Evolutionary conservation across 2,113 vertebrate species (phyloP), one percentile per base, ranked within the genome.

Genomic region (Poicephalus gulielmi): DNA sequence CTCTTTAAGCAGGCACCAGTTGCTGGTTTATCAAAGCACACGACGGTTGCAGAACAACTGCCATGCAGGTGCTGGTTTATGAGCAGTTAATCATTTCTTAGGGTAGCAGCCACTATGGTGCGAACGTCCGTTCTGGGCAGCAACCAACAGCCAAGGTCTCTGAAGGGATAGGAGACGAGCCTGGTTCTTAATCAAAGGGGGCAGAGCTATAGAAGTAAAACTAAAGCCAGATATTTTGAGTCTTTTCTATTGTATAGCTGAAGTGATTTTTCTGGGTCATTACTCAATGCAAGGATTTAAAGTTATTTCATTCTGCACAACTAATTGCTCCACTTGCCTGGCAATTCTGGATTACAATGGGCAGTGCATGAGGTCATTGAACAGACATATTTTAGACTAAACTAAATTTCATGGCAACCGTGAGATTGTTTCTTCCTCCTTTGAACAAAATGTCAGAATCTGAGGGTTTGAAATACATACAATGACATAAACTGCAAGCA

Each of bases 261-360:
- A 95, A 96, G 92, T 94, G 94, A 87, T 96, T 96, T 96, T 96
- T 97, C 96, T 94, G 94, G 96, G 92, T 96, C 86, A 95, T 96
- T 92, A 93, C 83, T 93, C 88, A 74, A 10, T 43, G 50, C 4
- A 22, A 88, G 74, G 68, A 68, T 83, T 80, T 89, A 82, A 95
- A 96, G 88, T 94, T 96, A 94, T 83, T 97, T 95, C 90, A 92
- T 97, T 96, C 93, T 87, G 70, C 91, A 92, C 92, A 95, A 93
- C 96, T 97, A 94, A 97, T 96, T 95, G 94, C 92, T 79, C 30
- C 13, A 62, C 92, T 92, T 90, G 94, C 80, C 90, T 88, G 90
- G 89, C 92, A 95, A 88, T 94, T 94, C 17, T 69, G 94, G 88
- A 86, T 94, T 84, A 95, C 49, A 95, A 73, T 90, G 70, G 94